Percentiles rank a stretch among this genome's conserved stretches.
Evolutionary conservation across 2,888 invertebrate genomes (phyloP).

Genomic region (Scelioninae gen. 2): DNA sequence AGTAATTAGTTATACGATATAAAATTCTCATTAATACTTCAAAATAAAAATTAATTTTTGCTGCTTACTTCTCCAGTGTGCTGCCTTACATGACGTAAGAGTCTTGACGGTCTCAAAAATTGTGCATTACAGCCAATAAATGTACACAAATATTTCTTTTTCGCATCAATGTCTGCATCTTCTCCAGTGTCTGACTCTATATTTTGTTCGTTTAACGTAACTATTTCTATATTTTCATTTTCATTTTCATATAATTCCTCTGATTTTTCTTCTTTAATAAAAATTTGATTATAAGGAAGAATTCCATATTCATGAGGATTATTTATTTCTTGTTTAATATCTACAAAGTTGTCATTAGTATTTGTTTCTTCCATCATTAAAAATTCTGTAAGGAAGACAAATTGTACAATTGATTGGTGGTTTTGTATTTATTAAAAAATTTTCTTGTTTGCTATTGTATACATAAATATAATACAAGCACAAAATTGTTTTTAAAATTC

Average conservation of each 20-base stretch:
- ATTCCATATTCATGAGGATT: background rate
- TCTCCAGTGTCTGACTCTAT: slow-evolving; percentile 9
- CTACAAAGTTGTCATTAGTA: background rate
- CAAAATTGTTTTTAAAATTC: no score
- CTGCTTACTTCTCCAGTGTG: slow-evolving; percentile 42
- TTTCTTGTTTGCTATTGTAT: no score
- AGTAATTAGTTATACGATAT: background rate
- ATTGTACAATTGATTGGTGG: no score
- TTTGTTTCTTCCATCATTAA: slow-evolving; percentile 2
- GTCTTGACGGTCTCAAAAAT: slow-evolving; percentile 47
- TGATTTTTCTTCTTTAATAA: slow-evolving; percentile 21
- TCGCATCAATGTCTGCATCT: background rate
- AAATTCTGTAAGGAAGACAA: no score
- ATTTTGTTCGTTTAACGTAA: background rate
- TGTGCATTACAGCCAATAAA: slow-evolving; percentile 31
- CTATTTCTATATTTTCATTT: slow-evolving; percentile 2
- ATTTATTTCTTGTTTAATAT: slow-evolving; percentile 7
- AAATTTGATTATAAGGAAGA: slow-evolving; percentile 11
- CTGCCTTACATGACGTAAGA: slow-evolving; percentile 33
- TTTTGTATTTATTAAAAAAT: no score
- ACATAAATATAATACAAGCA: no score
- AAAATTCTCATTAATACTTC: background rate
- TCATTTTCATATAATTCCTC: background rate
- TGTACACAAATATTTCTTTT: slow-evolving; percentile 38
- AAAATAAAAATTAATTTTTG: slow-evolving; percentile 1